Evolutionary conservation across 2,888 invertebrate genomes (phyloP).

Genomic region (Colostygia pectinataria): DNA sequence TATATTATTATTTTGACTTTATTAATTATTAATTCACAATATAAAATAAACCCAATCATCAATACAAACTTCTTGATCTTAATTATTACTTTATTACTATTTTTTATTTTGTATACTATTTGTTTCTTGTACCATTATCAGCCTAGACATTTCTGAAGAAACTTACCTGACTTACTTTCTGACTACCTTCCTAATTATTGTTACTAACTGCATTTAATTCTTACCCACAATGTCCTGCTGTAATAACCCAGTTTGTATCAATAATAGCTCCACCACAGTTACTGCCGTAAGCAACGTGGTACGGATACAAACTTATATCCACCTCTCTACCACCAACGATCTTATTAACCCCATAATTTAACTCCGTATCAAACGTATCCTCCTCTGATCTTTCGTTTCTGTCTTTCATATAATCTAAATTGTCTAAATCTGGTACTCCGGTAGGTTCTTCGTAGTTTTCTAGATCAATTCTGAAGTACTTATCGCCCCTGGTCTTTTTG

Average conservation of each 20-base stretch:
- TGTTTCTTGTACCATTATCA: too few species aligned
- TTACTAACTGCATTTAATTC: conserved; percentile 20
- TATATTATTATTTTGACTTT: too few species aligned
- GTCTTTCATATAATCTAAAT: conserved; percentile 52
- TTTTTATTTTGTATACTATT: too few species aligned
- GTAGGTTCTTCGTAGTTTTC: conserved; percentile 61
- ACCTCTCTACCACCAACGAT: conserved; percentile 73
- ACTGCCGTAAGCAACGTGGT: conserved; percentile 69
- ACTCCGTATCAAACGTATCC: conserved; percentile 32
- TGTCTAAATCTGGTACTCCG: conserved; percentile 57
- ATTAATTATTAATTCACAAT: too few species aligned
- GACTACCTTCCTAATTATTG: too few species aligned
- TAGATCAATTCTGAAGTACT: conserved; percentile 51
- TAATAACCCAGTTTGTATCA: conserved; percentile 64
- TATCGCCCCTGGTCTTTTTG: conserved; percentile 23
- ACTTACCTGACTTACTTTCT: too few species aligned
- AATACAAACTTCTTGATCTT: too few species aligned
- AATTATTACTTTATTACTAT: too few species aligned
- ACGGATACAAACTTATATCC: conserved; percentile 71
- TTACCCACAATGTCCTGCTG: conserved; percentile 79
- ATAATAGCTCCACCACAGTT: conserved; percentile 76
- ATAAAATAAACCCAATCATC: too few species aligned
- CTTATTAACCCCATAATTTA: conserved; percentile 56
- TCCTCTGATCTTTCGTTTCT: conserved; percentile 29
- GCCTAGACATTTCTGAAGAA: too few species aligned